Evolutionary conservation across 1,140 invertebrate species (phyloP), one percentile per base, ranked within the genome.

Genomic region (Globodera rostochiensis): DNA sequence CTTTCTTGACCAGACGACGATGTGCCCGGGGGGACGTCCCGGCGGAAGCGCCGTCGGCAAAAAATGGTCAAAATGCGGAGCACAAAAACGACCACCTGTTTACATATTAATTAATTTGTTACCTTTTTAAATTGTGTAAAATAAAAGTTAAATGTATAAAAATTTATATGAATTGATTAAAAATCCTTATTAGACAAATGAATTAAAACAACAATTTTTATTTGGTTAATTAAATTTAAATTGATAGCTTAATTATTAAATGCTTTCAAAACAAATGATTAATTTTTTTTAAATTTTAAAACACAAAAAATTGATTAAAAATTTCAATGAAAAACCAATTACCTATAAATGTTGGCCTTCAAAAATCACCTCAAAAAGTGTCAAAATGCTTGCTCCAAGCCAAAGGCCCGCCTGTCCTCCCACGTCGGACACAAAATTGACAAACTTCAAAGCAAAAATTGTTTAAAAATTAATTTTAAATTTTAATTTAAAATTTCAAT

Each of bases 341-440:
- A n/a, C n/a, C n/a, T n/a, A n/a, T 36, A 36, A 36, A 73, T 47
- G 6, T 73, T 73, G 57, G 45, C 49, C 36, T 36, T 36, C 25
- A 74, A 50, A 74, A 74, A 25, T 6, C 13, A 85, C 60, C 60
- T 84, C 83, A 74, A 84, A 75, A n/a, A 84, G 50, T 11, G 83
- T 84, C 36, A 84, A 70, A 57, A 84, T 77, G 73, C 84, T 85
- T 25, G 79, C 50, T 82, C 86, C 86, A 69, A 88, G 50, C 86
- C 87, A 88, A 8, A 88, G 74, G 19, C 87, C 87, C 13, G 84
- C 83, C 80, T 88, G 87, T 9, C 87, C 87, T 66, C 87, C 87
- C 69, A 88, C 87, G 60, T 89, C 88, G 19, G 88, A 90, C 50
- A 89, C 81, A 45, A 89, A 80, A 79, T 89, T 89, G 73, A 90